Evolutionary conservation across 1,140 invertebrate genomes (phyloP), one percentile per base, ranked within the genome.

Genomic region (Meloidogyne hapla): DNA sequence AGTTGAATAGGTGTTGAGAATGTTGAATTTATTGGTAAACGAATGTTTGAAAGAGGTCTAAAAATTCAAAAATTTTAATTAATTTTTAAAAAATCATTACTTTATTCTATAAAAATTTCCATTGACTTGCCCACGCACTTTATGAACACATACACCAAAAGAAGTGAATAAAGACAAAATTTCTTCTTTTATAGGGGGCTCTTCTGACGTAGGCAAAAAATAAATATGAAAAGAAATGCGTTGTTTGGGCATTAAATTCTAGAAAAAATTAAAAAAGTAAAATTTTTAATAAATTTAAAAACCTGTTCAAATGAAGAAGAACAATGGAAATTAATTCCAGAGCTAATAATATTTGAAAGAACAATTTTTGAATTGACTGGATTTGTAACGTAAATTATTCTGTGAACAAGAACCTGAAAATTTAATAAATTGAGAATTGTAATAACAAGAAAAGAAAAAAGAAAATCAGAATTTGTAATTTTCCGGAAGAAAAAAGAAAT

Each of bases 161-260:
- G 94, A 94, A 18, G 94, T 96, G 88, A 96, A 94, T 85, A 98
- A 93, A 88, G 92, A 93, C 85, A 98, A 91, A 88, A 92, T 92
- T 88, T 93, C 93, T 42, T 28, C 42, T 26, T 87, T 79, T 89
- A 88, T 81, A 12, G 45, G 72, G 12, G 61, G 64, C 5, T 64
- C 74, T 18, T 81, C 81, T n/a, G 28, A 38, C n/a, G 68, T 48
- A 0, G 80, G 80, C 18, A 81, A 42, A 74, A 80, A 83, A 69
- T 56, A 75, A 26, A 81, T 77, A 25, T 64, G 61, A 40, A 81
- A 66, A 48, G 38, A 62, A 13, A 69, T 80, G 9, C 38, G 78
- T 28, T 80, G 42, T 15, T 56, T 38, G 10, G 80, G 73, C 42
- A 66, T 21, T 38, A 81, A 25, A 25, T 80, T 74, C 79, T 80